These are phyloP conservation scores for Microtus pennsylvanicus DNA, from an alignment of 2,113 vertebrate genomes.

Conservation along the genomic window DNA sequence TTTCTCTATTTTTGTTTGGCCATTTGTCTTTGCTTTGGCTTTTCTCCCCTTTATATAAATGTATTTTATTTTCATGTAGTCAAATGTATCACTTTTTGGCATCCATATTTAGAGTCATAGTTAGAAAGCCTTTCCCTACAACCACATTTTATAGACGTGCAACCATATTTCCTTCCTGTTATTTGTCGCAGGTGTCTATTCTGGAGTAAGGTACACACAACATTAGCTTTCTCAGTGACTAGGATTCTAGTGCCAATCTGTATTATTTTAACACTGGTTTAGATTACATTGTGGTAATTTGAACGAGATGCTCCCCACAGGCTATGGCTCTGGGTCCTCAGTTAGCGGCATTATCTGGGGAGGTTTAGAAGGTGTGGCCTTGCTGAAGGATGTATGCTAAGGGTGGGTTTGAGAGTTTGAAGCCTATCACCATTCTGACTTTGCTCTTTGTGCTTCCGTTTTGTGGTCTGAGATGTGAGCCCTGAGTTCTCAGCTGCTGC, in stretches of 20 bases:
- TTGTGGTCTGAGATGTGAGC: not conserved
- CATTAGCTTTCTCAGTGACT: not conserved
- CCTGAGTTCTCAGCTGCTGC: not conserved
- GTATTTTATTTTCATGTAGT: not conserved
- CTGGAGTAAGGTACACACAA: not conserved
- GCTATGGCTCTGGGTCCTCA: not conserved
- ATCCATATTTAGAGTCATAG: not conserved
- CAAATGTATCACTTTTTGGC: not conserved
- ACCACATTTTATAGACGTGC: no score
- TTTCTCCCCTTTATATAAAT: not conserved
- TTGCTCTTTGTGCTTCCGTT: not conserved
- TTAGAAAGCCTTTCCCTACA: not conserved
- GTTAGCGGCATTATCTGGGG: not conserved
- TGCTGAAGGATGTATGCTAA: not conserved
- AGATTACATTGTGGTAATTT: not conserved
- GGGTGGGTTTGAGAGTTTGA: not conserved
- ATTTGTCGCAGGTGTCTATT: not conserved
- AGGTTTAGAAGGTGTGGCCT: not conserved
- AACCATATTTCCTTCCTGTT: not conserved
- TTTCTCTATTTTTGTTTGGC: not conserved
- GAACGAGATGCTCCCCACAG: not conserved
- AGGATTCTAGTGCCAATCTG: not conserved
- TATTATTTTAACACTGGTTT: slow-evolving; percentile 37
- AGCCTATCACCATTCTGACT: not conserved
- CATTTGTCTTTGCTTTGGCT: not conserved